Percentiles rank a stretch among this genome's conserved stretches.
Conservation (phyloP, 2,888 invertebrate genomes). For the Callinectes sapidus region DNA sequence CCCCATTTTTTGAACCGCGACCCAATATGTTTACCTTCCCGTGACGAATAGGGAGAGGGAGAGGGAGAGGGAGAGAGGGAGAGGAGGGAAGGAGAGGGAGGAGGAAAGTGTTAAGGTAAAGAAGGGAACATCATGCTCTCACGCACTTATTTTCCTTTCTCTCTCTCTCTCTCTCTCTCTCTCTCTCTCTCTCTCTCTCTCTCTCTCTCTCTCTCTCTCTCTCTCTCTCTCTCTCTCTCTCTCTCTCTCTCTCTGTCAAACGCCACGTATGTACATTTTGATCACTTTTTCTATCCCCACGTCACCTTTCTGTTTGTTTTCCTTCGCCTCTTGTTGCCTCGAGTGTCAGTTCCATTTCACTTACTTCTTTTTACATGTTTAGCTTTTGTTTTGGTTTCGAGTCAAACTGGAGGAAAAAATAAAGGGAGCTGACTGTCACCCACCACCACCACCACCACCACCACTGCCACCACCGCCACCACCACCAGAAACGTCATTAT, state of each 20-base stretch:
- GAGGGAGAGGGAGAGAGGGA: no score
- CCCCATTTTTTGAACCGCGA: no score
- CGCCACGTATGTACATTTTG: not conserved
- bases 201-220: no score
- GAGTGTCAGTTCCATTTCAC: not conserved
- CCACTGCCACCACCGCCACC: constrained; percentile 15
- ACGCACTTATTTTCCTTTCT: no score
- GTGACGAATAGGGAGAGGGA: no score
- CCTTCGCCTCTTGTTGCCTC: not conserved
- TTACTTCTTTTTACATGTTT: not conserved
- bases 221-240: no score
- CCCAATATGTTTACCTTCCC: no score
- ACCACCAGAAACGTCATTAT: not conserved
- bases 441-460: constrained; percentile 14
- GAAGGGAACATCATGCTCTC: no score
- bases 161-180: no score
- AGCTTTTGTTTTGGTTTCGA: not conserved
- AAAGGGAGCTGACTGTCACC: not conserved
- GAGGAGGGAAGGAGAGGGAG: no score
- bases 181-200: no score
- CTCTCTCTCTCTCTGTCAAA: not conserved
- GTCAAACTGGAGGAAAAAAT: not conserved
- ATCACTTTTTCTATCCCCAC: not conserved
- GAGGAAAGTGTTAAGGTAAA: no score
- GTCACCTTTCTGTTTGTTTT: not conserved